Percentiles rank a stretch among this genome's conserved stretches.
Evolutionary conservation across 2,797 vertebrate genomes (phyloP).

Genomic region (Xiphorhynchus erythropygius): DNA sequence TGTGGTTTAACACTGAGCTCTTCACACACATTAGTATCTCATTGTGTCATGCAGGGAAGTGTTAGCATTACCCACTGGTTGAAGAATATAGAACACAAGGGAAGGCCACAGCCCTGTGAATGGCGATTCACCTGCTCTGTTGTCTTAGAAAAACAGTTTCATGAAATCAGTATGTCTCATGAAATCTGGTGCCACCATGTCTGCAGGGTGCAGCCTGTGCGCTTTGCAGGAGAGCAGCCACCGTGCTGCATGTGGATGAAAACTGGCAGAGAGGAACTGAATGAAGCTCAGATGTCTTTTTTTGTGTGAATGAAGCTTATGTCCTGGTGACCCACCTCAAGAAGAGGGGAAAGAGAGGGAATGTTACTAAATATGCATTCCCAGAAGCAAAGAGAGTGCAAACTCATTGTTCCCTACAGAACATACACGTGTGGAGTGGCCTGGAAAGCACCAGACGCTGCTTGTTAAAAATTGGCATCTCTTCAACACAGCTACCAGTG

Average conservation of each 20-base stretch:
- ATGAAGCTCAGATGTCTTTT: not conserved
- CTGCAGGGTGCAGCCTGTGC: accelerated
- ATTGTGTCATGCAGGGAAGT: not conserved
- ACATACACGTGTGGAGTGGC: not conserved
- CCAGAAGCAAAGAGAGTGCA: not conserved
- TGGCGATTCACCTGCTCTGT: accelerated
- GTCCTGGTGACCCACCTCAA: not conserved
- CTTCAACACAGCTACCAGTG: constrained; percentile 60
- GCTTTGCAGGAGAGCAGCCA: not conserved
- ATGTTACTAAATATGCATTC: not conserved
- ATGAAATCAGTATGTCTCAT: not conserved
- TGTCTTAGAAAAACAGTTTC: not conserved
- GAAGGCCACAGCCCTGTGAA: not conserved
- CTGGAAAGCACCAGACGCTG: constrained; percentile 24
- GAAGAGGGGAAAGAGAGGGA: not conserved
- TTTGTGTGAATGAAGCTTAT: not conserved
- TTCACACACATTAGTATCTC: not conserved
- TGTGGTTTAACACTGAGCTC: not conserved
- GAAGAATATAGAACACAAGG: not conserved
- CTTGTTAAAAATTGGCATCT: constrained; percentile 55
- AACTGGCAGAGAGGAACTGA: accelerated
- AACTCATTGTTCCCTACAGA: not conserved
- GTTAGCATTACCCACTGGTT: not conserved
- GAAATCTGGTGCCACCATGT: accelerated
- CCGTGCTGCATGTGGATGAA: accelerated